phyloP scores from a whole-genome alignment of 1,140 invertebrate species.

The Geopemphigus sp. region DNA sequence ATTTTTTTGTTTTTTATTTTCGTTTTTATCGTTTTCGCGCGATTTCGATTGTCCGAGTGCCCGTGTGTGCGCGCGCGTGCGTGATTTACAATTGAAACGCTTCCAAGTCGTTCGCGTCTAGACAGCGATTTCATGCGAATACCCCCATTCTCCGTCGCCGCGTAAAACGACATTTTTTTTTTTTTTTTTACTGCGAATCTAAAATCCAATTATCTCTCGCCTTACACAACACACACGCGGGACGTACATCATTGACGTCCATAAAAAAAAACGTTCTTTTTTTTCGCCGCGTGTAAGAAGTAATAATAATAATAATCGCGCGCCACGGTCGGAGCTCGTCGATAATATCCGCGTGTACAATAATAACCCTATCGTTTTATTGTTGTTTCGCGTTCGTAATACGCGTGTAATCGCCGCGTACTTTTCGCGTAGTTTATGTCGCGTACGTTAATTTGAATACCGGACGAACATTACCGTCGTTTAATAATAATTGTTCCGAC shows the following conservation, averaged over 20 bases:
- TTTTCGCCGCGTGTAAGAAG: neutral
- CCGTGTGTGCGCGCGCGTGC: neutral
- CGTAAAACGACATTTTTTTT: conserved; percentile 44
- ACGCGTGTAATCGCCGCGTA: neutral
- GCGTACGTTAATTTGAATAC: neutral
- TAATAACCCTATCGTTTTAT: neutral
- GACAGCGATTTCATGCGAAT: conserved; percentile 49
- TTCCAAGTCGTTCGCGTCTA: conserved; percentile 44
- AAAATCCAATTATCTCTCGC: conserved; percentile 48
- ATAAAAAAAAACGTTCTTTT: conserved; percentile 36
- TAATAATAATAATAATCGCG: conserved; percentile 25
- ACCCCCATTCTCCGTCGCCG: neutral
- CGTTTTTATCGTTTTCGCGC: conserved; percentile 34
- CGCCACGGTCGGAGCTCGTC: conserved; percentile 4
- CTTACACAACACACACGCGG: neutral
- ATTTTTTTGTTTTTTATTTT: neutral
- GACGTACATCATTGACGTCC: conserved; percentile 40
- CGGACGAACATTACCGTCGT: neutral
- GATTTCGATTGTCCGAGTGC: conserved; percentile 40
- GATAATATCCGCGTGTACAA: neutral
- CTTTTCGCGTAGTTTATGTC: neutral
- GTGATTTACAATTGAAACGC: conserved; percentile 46
- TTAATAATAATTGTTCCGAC: no score
- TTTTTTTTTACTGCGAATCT: conserved; percentile 45
- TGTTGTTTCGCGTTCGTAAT: neutral